phyloP scores from a whole-genome alignment of 2,797 vertebrate species.

The Nothura maculosa region DNA sequence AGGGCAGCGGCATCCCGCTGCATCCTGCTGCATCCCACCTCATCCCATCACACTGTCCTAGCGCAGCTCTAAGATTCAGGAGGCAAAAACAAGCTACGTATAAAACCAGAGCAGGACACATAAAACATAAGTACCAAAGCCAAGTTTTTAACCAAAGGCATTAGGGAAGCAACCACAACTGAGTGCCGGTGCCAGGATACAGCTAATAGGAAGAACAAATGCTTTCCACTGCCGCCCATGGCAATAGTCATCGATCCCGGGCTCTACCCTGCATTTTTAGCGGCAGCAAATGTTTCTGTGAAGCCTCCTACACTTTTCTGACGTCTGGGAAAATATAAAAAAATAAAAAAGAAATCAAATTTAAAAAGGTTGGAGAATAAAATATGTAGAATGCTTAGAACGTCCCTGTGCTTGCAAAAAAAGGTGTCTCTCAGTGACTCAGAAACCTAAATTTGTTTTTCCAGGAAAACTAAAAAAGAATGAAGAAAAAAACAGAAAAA shows the following conservation, averaged over 20 bases:
- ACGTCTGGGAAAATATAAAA: background rate
- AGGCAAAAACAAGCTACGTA: background rate
- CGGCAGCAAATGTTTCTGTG: background rate
- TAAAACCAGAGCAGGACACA: background rate
- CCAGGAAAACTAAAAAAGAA: background rate
- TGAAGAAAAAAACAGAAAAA: background rate
- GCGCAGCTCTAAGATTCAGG: background rate
- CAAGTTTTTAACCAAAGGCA: constrained; percentile 50
- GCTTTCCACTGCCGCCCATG: background rate
- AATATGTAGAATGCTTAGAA: background rate
- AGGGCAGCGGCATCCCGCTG: too few relatives aligned
- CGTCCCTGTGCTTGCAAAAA: background rate
- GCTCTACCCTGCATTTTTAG: background rate
- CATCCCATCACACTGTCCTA: too few relatives aligned
- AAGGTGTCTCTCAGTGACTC: background rate
- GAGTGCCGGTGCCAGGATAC: background rate
- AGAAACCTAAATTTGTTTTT: background rate
- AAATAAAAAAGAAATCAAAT: background rate
- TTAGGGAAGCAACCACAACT: constrained; percentile 6
- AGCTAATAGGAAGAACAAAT: constrained; percentile 19
- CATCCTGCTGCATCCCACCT: too few relatives aligned
- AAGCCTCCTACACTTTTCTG: background rate
- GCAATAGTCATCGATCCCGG: background rate
- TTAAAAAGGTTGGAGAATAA: background rate
- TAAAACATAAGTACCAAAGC: background rate